Evolutionary conservation across 2,888 invertebrate species (phyloP), one percentile per base, ranked within the genome.

Genomic region (Argyra leucocephala): DNA sequence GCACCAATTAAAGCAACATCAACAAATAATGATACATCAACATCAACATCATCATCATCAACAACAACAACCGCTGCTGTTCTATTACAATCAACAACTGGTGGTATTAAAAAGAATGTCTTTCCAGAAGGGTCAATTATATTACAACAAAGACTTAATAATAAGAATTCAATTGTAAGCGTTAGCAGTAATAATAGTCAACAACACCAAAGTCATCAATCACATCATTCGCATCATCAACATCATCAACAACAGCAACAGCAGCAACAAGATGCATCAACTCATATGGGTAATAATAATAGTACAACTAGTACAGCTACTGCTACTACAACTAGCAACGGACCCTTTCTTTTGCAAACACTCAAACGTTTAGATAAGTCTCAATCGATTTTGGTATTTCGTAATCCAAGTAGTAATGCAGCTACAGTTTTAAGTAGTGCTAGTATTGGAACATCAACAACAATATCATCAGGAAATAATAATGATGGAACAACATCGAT

Each of bases 341-440:
- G 70, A 57, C 79, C 80, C 1, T 79, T 80, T 72, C 76, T 80
- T 65, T 70, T 80, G 69, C 79, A 80, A 71, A 80, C 79, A 61
- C 73, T 80, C 36, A 80, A 80, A 70, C 78, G 79, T 31, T 72
- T 80, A 66, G 80, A 80, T 72, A 79, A 80, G 71, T 79, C 80
- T 0, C 80, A 79, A 69, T 79, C 80, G 64, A 79, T 80, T 63
- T 70, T 80, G 67, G 79, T 80, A 57, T 78, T 80, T 71, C 75
- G 80, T 64, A 78, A 78, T 68, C 72, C 76, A 22, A 72, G 69
- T 64, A 68, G 66, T 64, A 73, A 71, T 67, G 7, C 58, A 12
- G 57, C 59, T 18, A 21, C 66, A 21, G 67, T 66, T 22, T 59
- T 66, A 24, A 36, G 37, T 12, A 65, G 48, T 61, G 61, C 62